Base-by-base conservation (phyloP, 2,113 vertebrate genomes). In the Tor tambroides region DNA sequence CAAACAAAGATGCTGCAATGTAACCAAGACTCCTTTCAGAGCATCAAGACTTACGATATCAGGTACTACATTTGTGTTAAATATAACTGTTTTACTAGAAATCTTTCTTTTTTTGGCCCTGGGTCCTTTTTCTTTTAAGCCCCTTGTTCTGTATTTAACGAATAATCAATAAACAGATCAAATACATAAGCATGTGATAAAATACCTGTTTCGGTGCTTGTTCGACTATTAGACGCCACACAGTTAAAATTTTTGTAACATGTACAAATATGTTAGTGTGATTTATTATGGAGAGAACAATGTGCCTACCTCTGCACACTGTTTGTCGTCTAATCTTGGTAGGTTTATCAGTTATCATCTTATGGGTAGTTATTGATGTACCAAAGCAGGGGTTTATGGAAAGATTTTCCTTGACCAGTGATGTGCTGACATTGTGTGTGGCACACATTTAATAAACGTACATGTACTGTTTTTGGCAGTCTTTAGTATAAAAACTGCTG, bases 261-360 rank as follows among this genome's bases (percentile, higher is more conserved):
- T n/a, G n/a, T n/a, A n/a, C n/a, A 51, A 28, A 2, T 32, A 51
- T 51, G 26, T 71, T n/a, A 56, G 23, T 38, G 69, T 30, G 69
- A 56, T 74, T 83, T 49, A 30, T 51, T 19, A 51, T 28, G 35
- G 26, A 71, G 51, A 82, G 80, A 77, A n/a, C 43, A 38, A 80
- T 61, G 78, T 56, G 82, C 82, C 82, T 84, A 74, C 82, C 46
- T 84, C 46, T 84, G 82, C 82, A 74, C 61, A 69, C 11, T 80
- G 67, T n/a, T n/a, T n/a, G n/a, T n/a, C n/a, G n/a, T n/a, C n/a
- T n/a, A n/a, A 26, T 54, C 49, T 41, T 23, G n/a, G 11, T 84
- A 72, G 82, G 67, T 41, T 80, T 17, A 38, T 80, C 4, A 76
- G 41, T 43, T 46, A 76, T 77, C 10, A 15, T 28, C 3, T 28